These are phyloP conservation scores for Caenorhabditis afra DNA, from an alignment of 2,888 invertebrate genomes.

Conservation along the genomic window DNA sequence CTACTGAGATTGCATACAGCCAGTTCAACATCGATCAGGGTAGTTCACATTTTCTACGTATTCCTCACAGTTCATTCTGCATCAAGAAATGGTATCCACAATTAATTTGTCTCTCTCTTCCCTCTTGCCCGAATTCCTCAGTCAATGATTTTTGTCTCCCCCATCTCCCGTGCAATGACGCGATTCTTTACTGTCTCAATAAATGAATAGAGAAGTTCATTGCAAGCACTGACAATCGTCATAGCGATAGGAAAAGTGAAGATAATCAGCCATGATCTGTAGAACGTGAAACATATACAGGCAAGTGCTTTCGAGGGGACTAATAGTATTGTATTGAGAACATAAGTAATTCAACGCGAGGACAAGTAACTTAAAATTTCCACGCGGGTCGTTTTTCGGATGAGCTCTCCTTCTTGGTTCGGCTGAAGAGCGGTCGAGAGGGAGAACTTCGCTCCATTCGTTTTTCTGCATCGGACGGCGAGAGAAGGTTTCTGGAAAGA, in stretches of 20 bases:
- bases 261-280: conserved; percentile 49
- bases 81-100: not conserved
- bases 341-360: conserved; percentile 7
- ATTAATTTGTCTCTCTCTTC: no score
- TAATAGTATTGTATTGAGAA: conserved; percentile 28
- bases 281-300: conserved; percentile 51
- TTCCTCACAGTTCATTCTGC: not conserved
- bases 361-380: conserved; percentile 70
- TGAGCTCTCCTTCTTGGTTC: conserved; percentile 68
- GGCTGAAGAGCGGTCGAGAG: conserved; percentile 72
- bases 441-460: conserved; percentile 72
- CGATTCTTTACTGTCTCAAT: not conserved
- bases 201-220: conserved; percentile 25
- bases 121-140: conserved; percentile 35
- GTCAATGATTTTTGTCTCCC: conserved; percentile 7
- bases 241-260: conserved; percentile 46
- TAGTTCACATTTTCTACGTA: conserved; percentile 1
- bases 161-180: conserved; percentile 16
- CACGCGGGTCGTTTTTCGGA: conserved; percentile 76
- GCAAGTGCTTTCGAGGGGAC: conserved; percentile 6
- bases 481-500: conserved; percentile 71
- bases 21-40: not conserved
- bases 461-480: conserved; percentile 73
- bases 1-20: conserved; percentile 10
- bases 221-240: conserved; percentile 45